phyloP scores from a whole-genome alignment of 1,140 invertebrate species.

The Leptonema lineaticorne region DNA sequence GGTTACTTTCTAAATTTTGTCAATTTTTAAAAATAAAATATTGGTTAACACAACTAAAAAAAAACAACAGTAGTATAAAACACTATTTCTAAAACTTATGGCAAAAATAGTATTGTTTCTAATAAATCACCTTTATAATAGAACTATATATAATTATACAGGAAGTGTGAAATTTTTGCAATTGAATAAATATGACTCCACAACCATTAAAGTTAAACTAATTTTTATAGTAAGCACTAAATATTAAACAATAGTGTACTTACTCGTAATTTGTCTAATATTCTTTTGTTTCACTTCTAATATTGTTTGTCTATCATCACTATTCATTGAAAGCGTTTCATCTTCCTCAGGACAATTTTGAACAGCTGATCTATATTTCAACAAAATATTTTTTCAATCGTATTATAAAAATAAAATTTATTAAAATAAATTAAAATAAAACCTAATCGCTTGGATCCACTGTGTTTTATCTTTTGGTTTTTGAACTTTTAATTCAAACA shows the following conservation, averaged over 20 bases:
- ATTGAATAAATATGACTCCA: too few relatives aligned
- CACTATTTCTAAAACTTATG: too few relatives aligned
- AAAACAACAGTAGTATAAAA: too few relatives aligned
- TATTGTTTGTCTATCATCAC: slow-evolving; percentile 70
- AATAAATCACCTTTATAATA: too few relatives aligned
- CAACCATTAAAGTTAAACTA: too few relatives aligned
- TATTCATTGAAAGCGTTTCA: slow-evolving; percentile 61
- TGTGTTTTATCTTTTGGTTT: slow-evolving; percentile 83
- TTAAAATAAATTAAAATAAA: slow-evolving; percentile 29
- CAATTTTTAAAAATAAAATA: too few relatives aligned
- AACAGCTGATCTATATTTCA: slow-evolving; percentile 60
- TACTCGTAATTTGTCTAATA: slow-evolving; percentile 71
- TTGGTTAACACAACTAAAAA: too few relatives aligned
- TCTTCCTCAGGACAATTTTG: slow-evolving; percentile 67
- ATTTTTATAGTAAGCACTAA: too few relatives aligned
- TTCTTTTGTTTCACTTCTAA: slow-evolving; percentile 72
- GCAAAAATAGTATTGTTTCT: too few relatives aligned
- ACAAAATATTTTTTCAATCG: slow-evolving; percentile 26
- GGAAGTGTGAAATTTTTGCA: too few relatives aligned
- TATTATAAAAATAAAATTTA: slow-evolving; percentile 21
- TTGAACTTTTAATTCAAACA: slow-evolving; percentile 92
- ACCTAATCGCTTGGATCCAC: slow-evolving; percentile 85
- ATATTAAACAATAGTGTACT: slow-evolving; percentile 41
- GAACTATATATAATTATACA: too few relatives aligned
- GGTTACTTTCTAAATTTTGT: too few relatives aligned